These are phyloP conservation scores for Tinea trinotella DNA, from an alignment of 2,888 invertebrate genomes.

Conservation along the genomic window DNA sequence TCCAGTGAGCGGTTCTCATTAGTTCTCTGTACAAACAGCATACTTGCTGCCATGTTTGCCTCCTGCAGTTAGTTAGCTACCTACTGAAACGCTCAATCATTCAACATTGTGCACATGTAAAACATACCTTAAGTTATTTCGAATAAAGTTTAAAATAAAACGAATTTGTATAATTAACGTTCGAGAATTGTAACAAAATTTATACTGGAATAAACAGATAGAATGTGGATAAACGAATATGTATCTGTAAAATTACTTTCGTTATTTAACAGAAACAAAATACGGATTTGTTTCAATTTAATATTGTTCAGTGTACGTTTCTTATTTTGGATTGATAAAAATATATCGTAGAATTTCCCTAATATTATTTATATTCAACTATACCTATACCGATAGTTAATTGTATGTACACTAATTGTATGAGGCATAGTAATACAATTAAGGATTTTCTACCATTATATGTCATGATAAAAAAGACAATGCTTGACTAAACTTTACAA, in stretches of 20 bases:
- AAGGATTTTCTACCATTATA: no score
- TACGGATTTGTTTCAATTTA: no score
- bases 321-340: no score
- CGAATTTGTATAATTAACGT: neutral
- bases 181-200: neutral
- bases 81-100: neutral
- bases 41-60: slow-evolving; percentile 11
- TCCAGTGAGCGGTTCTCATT: slow-evolving; percentile 15
- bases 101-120: neutral
- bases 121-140: neutral
- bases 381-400: no score
- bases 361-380: no score
- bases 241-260: neutral
- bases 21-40: slow-evolving; percentile 11
- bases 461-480: no score
- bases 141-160: neutral
- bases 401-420: no score
- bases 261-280: neutral
- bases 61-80: slow-evolving; percentile 18
- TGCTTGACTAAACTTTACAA: no score
- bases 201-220: neutral
- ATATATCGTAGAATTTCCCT: no score
- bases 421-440: no score
- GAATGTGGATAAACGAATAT: neutral
- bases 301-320: no score